A percentile compares a stretch with the other conserved stretches of the same genome.
Evolutionary conservation across 2,888 invertebrate species (phyloP).

Genomic region (Petrophora chlorosata): DNA sequence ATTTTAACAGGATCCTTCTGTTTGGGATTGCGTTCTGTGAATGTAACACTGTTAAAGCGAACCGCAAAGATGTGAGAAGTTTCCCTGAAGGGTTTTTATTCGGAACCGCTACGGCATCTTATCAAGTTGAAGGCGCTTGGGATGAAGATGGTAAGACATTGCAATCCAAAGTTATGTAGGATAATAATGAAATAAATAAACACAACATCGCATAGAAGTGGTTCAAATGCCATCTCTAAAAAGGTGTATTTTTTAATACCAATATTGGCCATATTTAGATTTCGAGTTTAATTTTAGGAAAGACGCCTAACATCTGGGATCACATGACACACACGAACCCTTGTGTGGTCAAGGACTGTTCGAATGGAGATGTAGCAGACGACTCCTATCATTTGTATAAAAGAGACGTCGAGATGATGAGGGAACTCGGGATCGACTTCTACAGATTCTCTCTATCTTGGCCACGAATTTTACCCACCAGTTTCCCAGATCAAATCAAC

Average conservation of each 20-base stretch:
- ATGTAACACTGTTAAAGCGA: constrained; percentile 16
- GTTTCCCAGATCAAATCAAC: constrained; percentile 77
- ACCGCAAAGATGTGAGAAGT: constrained; percentile 37
- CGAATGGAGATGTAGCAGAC: constrained; percentile 82
- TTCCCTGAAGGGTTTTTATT: constrained; percentile 54
- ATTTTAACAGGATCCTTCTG: constrained; percentile 23
- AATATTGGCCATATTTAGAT: too few relatives aligned
- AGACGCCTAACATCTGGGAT: constrained; percentile 85
- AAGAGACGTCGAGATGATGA: constrained; percentile 73
- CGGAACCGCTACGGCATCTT: constrained; percentile 66
- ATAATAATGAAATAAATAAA: too few relatives aligned
- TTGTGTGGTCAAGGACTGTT: constrained; percentile 75
- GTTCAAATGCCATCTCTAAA: too few relatives aligned
- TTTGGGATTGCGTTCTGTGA: constrained; percentile 19
- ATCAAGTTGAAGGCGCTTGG: constrained; percentile 83
- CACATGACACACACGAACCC: constrained; percentile 70
- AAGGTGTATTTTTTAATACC: too few relatives aligned
- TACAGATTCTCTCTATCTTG: constrained; percentile 85
- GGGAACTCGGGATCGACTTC: constrained; percentile 65
- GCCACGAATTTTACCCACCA: constrained; percentile 84
- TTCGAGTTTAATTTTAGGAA: constrained; percentile 52
- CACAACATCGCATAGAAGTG: too few relatives aligned
- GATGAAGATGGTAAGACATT: constrained; percentile 75
- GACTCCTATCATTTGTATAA: constrained; percentile 84
- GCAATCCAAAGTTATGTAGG: too few relatives aligned